Conservation (phyloP, 30 jellyfish, hydroid and myxozoan species). For the Aurelia aurita complex sp. Pacific region DNA sequence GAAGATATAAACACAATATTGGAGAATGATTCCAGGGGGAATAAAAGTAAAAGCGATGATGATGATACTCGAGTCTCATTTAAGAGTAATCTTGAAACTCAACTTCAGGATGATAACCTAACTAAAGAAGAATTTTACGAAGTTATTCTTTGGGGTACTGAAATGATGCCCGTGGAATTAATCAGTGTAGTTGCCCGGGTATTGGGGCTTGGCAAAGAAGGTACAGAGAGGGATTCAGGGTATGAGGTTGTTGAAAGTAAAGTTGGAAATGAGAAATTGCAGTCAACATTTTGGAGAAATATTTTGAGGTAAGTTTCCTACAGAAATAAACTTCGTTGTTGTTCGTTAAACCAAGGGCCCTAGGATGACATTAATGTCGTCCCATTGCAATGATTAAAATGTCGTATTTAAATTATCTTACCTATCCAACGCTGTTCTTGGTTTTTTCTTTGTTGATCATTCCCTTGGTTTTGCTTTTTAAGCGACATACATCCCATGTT, state of each 20-base stretch:
- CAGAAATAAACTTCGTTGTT: neutral
- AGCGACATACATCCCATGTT: no score
- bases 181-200: constrained; percentile 15
- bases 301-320: constrained; percentile 26
- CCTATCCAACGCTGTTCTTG: no score
- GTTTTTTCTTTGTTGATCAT: no score
- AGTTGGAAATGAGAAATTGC: neutral
- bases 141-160: constrained; percentile 59
- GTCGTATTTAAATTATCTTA: no score
- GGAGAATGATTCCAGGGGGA: neutral
- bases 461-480: no score
- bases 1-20: constrained; percentile 30
- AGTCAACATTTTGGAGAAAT: constrained; percentile 28
- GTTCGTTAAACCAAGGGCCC: no score
- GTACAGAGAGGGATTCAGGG: neutral
- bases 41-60: neutral
- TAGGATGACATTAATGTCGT: no score
- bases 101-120: constrained; percentile 42
- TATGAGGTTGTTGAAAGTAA: neutral
- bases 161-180: constrained; percentile 26
- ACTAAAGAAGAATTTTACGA: constrained; percentile 55
- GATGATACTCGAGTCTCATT: neutral
- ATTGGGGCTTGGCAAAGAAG: neutral
- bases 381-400: no score
- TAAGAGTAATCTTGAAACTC: neutral